Evolutionary conservation across 1,140 invertebrate genomes (phyloP).

Genomic region (Tetragnatha versicolor): DNA sequence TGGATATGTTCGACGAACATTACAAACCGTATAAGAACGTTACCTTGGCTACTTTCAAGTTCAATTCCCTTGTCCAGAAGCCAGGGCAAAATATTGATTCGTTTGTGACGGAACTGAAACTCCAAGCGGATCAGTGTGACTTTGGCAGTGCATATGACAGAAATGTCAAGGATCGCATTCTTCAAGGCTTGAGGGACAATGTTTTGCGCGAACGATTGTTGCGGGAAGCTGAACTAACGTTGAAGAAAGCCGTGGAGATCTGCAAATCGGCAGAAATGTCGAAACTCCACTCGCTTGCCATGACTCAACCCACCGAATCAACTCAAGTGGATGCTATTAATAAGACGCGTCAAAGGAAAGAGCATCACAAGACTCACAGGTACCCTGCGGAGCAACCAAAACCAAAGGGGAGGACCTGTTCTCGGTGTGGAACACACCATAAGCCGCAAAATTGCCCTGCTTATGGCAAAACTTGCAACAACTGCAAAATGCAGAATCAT

Average conservation of each 20-base stretch:
- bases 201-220: neutral
- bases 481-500: conserved; percentile 6
- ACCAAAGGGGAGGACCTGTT: too few relatives aligned
- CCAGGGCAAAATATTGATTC: neutral
- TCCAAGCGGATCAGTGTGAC: neutral
- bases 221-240: neutral
- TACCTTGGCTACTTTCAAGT: neutral
- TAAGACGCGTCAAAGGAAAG: too few relatives aligned
- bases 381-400: too few relatives aligned
- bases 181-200: neutral
- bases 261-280: neutral
- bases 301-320: too few relatives aligned
- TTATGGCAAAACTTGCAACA: neutral
- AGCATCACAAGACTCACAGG: too few relatives aligned
- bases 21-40: neutral
- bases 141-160: neutral
- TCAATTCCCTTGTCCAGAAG: neutral
- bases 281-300: neutral
- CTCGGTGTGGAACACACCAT: neutral
- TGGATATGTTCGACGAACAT: conserved; percentile 8
- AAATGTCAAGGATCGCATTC: neutral
- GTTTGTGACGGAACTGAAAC: neutral
- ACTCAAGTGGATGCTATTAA: too few relatives aligned
- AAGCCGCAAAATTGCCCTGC: neutral
- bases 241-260: neutral